Evolutionary conservation across 37 sponge, comb jelly and placozoan genomes (phyloP), one percentile per base, ranked within the genome.

Genomic region (Crambe crambe): DNA sequence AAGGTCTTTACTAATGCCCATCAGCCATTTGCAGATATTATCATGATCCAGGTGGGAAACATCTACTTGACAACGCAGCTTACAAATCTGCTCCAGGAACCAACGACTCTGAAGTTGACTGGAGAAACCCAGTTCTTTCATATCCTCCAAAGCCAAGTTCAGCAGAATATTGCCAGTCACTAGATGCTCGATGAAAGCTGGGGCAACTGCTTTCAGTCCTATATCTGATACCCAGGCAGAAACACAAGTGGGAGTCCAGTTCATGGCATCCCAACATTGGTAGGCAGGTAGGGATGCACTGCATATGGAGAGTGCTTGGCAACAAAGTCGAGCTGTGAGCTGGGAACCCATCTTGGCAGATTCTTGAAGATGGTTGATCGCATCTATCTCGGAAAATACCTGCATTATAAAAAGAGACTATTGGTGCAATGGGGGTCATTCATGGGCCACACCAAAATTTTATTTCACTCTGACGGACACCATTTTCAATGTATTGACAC

Each of bases 151-250:
- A 18, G 65, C 63, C 58, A 80, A 31, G 27, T 73, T 56, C 23
- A 80, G n/a, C 29, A 86, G 74, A n/a, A 80, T 72, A 26, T 37
- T 44, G 15, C 87, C 87, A 51, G 62, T 80, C 56, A 86, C 80
- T n/a, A 42, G 37, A n/a, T 73, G 67, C 26, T 38, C 57, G 0
- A 9, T 3, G 44, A 86, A 79, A 36, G 10, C 20, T 0, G 54
- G 67, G 10, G 75, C 87, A 26, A 78, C 22, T 18, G 70, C 54
- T n/a, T n/a, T 17, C 54, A 77, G 64, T 58, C 86, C 78, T 10
- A 61, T 64, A 37, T 86, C 80, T 27, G 36, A 59, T 36, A 81
- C 32, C 73, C 73, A 81, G 29, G 61, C 61, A 10, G 41, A 18
- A 1, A 83, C 75, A n/a, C 74, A 22, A 20, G 42, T 37, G 61